Conservation (phyloP, 2,888 invertebrate genomes). For the Tiliacea citrago region DNA sequence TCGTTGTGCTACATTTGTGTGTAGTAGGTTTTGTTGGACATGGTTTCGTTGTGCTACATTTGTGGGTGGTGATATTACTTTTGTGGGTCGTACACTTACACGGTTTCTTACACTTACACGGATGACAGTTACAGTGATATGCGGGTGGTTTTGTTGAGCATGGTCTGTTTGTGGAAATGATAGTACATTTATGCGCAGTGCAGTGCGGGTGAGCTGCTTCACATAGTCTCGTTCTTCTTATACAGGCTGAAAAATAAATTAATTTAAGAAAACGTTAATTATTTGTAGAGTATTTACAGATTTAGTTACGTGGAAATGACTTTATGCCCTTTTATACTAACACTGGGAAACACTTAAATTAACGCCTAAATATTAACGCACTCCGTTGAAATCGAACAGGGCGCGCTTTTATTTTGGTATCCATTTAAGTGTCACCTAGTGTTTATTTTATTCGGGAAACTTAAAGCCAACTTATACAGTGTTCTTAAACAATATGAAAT, state of each 20-base stretch:
- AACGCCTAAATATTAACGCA: not conserved
- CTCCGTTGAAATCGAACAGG: not conserved
- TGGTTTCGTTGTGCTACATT: too few relatives aligned
- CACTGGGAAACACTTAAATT: not conserved
- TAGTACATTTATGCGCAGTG: not conserved
- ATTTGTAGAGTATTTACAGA: not conserved
- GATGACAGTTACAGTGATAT: too few relatives aligned
- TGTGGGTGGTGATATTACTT: too few relatives aligned
- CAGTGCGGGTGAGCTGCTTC: not conserved
- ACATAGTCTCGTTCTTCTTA: not conserved
- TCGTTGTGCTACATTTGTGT: too few relatives aligned
- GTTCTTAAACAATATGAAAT: too few relatives aligned
- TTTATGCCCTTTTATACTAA: not conserved
- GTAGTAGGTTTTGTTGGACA: too few relatives aligned
- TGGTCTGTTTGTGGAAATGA: not conserved
- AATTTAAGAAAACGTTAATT: not conserved
- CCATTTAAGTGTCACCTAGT: not conserved
- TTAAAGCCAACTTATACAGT: too few relatives aligned
- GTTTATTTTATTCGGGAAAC: too few relatives aligned
- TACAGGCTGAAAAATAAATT: slow-evolving; percentile 4
- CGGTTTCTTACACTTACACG: too few relatives aligned
- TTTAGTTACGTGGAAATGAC: too few relatives aligned
- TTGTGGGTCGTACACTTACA: too few relatives aligned
- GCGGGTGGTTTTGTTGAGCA: not conserved
- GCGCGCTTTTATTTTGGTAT: not conserved